phyloP scores from a whole-genome alignment of 2,888 invertebrate species.

The Pinctada fucata region DNA sequence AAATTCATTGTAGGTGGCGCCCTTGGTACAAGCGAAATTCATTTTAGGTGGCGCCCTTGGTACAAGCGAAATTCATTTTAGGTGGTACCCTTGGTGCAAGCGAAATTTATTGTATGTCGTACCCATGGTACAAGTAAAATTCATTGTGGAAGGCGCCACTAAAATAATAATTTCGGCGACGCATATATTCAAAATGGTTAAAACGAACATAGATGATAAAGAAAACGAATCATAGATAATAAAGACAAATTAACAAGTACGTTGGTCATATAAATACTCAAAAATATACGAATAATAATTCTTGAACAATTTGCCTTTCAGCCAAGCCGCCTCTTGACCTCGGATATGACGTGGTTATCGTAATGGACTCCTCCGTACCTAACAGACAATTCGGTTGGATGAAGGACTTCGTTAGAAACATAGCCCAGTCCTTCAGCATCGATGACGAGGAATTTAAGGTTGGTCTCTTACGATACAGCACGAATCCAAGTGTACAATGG shows the following conservation, averaged over 20 bases:
- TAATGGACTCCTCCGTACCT: conserved; percentile 41
- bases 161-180: too few species aligned
- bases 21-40: too few species aligned
- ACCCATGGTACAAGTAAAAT: too few species aligned
- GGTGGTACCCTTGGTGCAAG: too few species aligned
- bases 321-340: conserved; percentile 36
- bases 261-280: not conserved
- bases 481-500: conserved; percentile 58
- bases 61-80: too few species aligned
- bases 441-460: conserved; percentile 58
- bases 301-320: not conserved
- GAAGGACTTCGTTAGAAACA: conserved; percentile 48
- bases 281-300: not conserved
- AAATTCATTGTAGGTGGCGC: too few species aligned
- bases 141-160: too few species aligned
- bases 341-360: conserved; percentile 39
- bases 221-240: too few species aligned
- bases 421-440: conserved; percentile 57
- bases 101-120: too few species aligned
- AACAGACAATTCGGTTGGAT: conserved; percentile 53
- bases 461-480: conserved; percentile 62
- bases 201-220: too few species aligned
- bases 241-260: not conserved
- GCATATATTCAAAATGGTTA: too few species aligned
- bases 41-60: too few species aligned